Evolutionary conservation across 37 sponge, comb jelly and placozoan species (phyloP), one percentile per base, ranked within the genome.

Genomic region (Aphrocallistes beatrix): DNA sequence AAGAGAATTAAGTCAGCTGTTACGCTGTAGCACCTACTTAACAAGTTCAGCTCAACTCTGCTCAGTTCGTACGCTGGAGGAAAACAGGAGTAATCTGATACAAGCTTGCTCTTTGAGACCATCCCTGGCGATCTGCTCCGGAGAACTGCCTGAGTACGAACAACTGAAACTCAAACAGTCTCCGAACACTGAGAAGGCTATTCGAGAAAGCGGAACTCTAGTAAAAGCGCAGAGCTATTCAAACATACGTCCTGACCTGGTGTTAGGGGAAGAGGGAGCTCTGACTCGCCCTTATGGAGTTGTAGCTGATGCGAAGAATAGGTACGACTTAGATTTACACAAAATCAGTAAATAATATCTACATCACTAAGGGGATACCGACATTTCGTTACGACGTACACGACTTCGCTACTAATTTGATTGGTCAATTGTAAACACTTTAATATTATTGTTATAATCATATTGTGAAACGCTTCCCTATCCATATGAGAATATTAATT

Each of bases 1-100:
- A 19, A 60, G 75, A 13, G 75, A 60, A 30, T 25, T 60, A 60
- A 13, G 34, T 19, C 75, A 60, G 75, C 75, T 60, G 75, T 19
- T 13, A 3, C 75, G 75, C 34, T 8, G 28, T 13, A 60, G n/a
- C 75, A 60, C 75, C 75, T 60, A 60, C 34, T 30, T 60, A 60
- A 60, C 75, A 6, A 60, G 75, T 30, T 60, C 75, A 60, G 75
- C 75, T 32, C 75, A 60, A 30, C 75, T 60, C 28, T 60, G 75
- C 75, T 60, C 75, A 6, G 75, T 60, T 3, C 75, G 75, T 30
- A 60, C 75, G 25, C 34, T 60, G 34, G 75, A 60, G 75, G 75
- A 60, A 30, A 60, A 60, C 34, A 60, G 34, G 28, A 60, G 75
- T 60, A 19, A 60, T 30, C 75, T 60, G 75, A 60, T 13, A 13